Conservation (phyloP, 2,888 invertebrate species). For the Drosophila demipolita region DNA sequence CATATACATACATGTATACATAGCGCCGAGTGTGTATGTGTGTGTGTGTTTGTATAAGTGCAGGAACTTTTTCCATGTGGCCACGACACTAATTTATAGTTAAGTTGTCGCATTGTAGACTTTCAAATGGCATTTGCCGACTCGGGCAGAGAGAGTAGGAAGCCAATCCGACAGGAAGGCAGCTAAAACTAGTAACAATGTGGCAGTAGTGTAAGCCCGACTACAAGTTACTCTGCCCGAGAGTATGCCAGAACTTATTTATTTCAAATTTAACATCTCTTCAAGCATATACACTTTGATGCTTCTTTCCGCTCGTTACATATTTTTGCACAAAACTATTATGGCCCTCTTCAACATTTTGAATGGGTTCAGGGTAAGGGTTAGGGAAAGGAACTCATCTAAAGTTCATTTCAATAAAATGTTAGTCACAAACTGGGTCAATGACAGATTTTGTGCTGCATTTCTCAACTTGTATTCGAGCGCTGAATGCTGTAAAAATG, state of each 20-base stretch:
- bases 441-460: constrained; percentile 37
- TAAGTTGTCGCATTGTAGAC: constrained; percentile 60
- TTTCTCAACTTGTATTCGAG: background rate
- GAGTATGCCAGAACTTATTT: background rate
- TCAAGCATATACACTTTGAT: background rate
- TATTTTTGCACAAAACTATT: background rate
- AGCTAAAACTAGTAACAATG: background rate
- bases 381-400: constrained; percentile 2
- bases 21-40: constrained; percentile 15
- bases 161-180: constrained; percentile 4
- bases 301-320: background rate
- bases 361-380: background rate
- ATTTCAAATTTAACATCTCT: background rate
- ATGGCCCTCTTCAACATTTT: background rate
- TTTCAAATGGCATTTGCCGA: constrained; percentile 56
- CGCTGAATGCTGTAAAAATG: background rate
- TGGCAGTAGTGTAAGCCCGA: background rate
- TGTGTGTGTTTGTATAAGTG: constrained; percentile 13
- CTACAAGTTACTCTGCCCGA: background rate
- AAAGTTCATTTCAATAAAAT: constrained; percentile 33
- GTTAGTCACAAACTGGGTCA: constrained; percentile 47
- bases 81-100: constrained; percentile 74
- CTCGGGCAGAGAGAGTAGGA: background rate
- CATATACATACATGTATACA: background rate
- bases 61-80: constrained; percentile 50